Percentiles rank a stretch among this genome's conserved stretches.
Evolutionary conservation across 2,113 vertebrate species (phyloP).

Genomic region (Apteryx mantelli): DNA sequence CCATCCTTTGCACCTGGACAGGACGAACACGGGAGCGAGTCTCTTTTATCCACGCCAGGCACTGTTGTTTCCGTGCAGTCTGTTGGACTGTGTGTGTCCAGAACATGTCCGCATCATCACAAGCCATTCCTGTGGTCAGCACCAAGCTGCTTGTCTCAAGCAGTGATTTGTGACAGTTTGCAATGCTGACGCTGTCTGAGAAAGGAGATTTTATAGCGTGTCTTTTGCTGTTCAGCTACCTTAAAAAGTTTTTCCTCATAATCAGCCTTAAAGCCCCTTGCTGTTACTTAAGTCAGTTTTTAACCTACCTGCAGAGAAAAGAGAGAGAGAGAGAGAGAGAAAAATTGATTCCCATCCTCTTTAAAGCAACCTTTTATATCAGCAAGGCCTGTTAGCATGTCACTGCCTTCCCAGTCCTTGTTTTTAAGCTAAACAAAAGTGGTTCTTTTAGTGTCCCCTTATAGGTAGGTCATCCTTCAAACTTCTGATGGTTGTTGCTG

Average conservation of each 20-base stretch:
- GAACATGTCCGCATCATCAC: fast-evolving
- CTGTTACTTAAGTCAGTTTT: not conserved
- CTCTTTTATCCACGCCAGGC: too few relatives aligned
- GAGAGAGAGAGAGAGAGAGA: not conserved
- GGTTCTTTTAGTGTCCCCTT: not conserved
- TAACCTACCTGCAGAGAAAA: not conserved
- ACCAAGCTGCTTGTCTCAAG: not conserved
- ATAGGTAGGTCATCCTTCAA: not conserved
- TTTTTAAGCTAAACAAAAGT: constrained; percentile 2
- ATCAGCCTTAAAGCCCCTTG: not conserved
- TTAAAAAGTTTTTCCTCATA: not conserved
- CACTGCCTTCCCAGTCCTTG: not conserved
- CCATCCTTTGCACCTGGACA: not conserved
- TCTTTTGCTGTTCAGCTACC: not conserved
- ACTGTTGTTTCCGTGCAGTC: not conserved
- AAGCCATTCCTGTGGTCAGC: not conserved
- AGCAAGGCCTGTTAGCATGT: not conserved
- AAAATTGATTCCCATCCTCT: not conserved
- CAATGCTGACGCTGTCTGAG: not conserved
- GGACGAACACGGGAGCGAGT: not conserved
- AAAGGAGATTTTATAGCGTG: not conserved
- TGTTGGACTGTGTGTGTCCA: not conserved
- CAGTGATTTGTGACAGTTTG: not conserved
- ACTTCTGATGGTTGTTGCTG: not conserved
- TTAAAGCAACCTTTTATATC: not conserved